Percentiles rank a stretch among this genome's conserved stretches.
These are phyloP conservation scores for Nycticorax nycticorax DNA, from an alignment of 2,113 vertebrate genomes.

Conservation along the genomic window DNA sequence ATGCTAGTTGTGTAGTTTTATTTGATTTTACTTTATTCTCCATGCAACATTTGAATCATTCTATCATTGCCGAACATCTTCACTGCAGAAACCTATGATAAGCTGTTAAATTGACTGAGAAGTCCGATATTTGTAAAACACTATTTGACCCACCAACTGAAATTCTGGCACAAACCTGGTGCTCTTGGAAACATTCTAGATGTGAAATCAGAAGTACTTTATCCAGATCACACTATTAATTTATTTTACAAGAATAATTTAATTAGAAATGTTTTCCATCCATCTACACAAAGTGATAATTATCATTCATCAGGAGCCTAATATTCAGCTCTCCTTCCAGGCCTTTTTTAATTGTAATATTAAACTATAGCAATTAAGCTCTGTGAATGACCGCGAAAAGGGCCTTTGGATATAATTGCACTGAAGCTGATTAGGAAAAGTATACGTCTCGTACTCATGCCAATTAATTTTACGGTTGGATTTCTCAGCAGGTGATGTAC, in stretches of 20 bases:
- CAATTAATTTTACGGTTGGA: neutral
- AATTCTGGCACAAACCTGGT: neutral
- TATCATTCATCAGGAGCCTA: neutral
- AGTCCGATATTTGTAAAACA: neutral
- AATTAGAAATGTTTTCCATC: conserved; percentile 11
- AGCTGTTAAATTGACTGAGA: neutral
- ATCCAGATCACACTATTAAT: conserved; percentile 17
- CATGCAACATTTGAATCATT: neutral
- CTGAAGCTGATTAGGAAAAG: neutral
- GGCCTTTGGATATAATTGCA: conserved; percentile 9
- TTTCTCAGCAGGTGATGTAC: neutral
- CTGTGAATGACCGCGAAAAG: neutral
- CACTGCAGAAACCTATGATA: neutral
- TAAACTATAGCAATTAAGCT: conserved; percentile 32
- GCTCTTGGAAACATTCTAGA: neutral
- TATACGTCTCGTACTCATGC: neutral
- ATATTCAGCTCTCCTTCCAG: neutral
- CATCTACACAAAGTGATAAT: conserved; percentile 3
- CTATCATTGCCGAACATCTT: neutral
- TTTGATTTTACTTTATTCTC: neutral
- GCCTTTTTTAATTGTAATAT: conserved; percentile 6
- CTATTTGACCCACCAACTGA: neutral
- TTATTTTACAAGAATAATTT: conserved; percentile 23
- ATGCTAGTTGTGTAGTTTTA: neutral
- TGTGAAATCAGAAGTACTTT: conserved; percentile 7